Evolutionary conservation across 2,113 vertebrate genomes (phyloP).

Genomic region (Gracilinanus agilis): DNA sequence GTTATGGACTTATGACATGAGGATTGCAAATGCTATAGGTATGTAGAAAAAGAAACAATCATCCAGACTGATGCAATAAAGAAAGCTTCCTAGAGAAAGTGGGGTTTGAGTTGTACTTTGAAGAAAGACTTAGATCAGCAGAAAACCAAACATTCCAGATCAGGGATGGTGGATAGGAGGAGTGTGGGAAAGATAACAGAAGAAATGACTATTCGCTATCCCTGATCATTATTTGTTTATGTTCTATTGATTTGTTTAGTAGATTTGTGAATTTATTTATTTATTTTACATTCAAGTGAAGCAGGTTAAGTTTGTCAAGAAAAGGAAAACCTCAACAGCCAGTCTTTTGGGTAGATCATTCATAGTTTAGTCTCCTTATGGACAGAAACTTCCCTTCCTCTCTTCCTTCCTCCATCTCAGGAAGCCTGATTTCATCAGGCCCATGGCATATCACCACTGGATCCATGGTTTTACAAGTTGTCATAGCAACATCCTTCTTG

Average conservation of each 20-base stretch:
- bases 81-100: background rate
- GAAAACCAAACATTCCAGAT: background rate
- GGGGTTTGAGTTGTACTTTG: background rate
- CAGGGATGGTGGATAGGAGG: background rate
- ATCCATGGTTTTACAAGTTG: constrained; percentile 50
- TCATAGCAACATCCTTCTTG: constrained; percentile 66
- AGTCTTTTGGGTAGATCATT: background rate
- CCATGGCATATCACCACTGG: background rate
- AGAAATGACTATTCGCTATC: background rate
- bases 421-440: constrained; percentile 49
- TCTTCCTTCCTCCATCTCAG: background rate
- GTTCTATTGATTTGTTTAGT: background rate
- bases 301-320: constrained; percentile 1
- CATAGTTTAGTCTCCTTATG: background rate
- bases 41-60: background rate
- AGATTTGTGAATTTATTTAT: background rate
- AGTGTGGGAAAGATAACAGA: background rate
- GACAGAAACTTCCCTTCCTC: background rate
- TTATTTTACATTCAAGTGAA: constrained; percentile 17
- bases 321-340: constrained; percentile 20
- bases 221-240: background rate
- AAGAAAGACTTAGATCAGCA: background rate
- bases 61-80: background rate
- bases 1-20: background rate
- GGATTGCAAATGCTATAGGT: background rate